These are phyloP conservation scores for Microvelia longipes DNA, from an alignment of 1,140 invertebrate genomes.

Conservation along the genomic window DNA sequence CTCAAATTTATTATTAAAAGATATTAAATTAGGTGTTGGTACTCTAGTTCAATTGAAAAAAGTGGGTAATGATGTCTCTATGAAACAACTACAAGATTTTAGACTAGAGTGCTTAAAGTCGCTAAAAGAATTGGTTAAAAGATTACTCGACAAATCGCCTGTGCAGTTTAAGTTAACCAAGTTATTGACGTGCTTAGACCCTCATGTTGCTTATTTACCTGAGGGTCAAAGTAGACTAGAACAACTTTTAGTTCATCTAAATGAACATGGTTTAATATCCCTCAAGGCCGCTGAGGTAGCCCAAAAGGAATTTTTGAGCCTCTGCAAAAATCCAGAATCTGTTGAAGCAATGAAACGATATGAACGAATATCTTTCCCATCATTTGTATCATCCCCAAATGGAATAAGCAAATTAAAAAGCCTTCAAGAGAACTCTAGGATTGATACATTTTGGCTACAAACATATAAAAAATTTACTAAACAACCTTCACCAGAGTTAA, in stretches of 20 bases:
- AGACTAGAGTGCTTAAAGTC: neutral
- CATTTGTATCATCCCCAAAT: neutral
- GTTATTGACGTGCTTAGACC: neutral
- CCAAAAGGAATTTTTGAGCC: neutral
- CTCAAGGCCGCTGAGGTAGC: neutral
- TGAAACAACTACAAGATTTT: neutral
- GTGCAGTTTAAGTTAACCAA: constrained; percentile 1
- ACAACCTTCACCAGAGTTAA: neutral
- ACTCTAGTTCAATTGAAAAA: neutral
- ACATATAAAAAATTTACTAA: neutral
- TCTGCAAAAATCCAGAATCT: neutral
- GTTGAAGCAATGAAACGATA: neutral
- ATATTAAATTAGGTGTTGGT: neutral
- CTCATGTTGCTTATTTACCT: neutral
- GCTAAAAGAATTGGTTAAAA: neutral
- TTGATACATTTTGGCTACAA: neutral
- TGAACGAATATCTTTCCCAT: neutral
- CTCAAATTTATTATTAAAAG: neutral
- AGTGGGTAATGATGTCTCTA: neutral
- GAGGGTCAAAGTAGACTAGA: neutral
- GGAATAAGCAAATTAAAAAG: neutral
- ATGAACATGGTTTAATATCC: neutral
- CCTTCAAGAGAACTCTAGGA: neutral
- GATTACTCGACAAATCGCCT: neutral
- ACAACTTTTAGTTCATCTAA: neutral